These are phyloP conservation scores for Carcharodon carcharias DNA, from an alignment of 2,797 vertebrate species.

Conservation along the genomic window DNA sequence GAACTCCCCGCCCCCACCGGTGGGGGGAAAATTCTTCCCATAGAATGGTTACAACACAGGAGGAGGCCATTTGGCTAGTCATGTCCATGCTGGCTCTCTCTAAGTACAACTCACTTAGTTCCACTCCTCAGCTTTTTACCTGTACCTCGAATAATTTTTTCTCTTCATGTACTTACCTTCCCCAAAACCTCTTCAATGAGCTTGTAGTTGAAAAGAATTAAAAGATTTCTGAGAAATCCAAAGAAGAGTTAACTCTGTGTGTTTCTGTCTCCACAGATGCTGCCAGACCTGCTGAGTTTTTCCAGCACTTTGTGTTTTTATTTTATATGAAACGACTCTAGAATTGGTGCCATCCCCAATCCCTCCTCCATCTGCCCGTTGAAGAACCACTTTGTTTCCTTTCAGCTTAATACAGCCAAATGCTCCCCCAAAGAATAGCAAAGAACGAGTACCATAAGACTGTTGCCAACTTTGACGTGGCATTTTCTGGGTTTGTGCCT, in stretches of 20 bases:
- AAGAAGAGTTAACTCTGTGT: too few relatives aligned
- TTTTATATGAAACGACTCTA: background rate
- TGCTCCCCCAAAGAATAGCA: background rate
- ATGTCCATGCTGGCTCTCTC: too few relatives aligned
- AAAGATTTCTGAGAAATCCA: background rate
- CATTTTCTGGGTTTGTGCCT: background rate
- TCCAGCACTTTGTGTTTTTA: too few relatives aligned
- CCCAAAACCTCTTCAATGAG: background rate
- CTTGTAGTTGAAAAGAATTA: background rate
- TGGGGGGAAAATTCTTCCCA: too few relatives aligned
- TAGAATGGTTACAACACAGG: background rate
- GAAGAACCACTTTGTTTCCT: background rate
- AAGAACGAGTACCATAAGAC: background rate
- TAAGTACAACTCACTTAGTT: background rate
- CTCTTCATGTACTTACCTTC: background rate
- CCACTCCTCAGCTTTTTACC: background rate
- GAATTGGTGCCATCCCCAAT: background rate
- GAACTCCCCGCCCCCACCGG: too few relatives aligned
- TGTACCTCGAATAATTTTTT: background rate
- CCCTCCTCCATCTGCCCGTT: background rate
- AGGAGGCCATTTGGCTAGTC: background rate
- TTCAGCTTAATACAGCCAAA: background rate
- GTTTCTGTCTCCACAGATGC: too few relatives aligned
- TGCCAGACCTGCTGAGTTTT: too few relatives aligned
- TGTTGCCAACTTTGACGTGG: background rate